Percentiles rank a stretch among this genome's conserved stretches.
phyloP scores from a whole-genome alignment of 2,888 invertebrate species.

The Cynaeus angustus region DNA sequence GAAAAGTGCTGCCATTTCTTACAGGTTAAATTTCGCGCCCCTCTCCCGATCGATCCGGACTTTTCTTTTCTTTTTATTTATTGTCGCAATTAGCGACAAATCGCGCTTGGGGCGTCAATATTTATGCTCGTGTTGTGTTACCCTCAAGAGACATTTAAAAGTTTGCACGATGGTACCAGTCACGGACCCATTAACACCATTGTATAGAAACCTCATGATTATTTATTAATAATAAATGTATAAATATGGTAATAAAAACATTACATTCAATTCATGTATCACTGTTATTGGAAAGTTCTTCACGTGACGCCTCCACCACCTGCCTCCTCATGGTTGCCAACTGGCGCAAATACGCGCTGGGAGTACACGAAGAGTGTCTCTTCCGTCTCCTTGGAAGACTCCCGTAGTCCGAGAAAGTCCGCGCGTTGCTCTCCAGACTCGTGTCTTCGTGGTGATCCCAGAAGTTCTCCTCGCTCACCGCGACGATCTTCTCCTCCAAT shows the following conservation, averaged over 20 bases:
- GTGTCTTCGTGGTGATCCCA: constrained; percentile 62
- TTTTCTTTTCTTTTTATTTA: constrained; percentile 29
- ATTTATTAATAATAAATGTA: constrained; percentile 47
- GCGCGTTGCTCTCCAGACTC: constrained; percentile 66
- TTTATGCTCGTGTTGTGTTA: constrained; percentile 31
- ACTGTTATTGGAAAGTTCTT: constrained; percentile 66
- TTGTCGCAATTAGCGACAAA: constrained; percentile 35
- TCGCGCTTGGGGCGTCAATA: constrained; percentile 26
- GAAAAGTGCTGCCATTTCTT: neutral
- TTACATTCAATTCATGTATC: constrained; percentile 37
- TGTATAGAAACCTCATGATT: constrained; percentile 37
- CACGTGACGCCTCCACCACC: constrained; percentile 73
- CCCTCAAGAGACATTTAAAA: constrained; percentile 45
- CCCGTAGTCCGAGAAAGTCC: constrained; percentile 69
- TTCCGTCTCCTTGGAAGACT: constrained; percentile 66
- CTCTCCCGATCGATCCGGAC: neutral
- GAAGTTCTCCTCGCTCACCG: constrained; percentile 48
- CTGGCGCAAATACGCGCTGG: constrained; percentile 76
- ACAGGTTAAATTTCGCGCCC: no score
- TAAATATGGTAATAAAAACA: constrained; percentile 50
- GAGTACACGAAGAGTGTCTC: constrained; percentile 66
- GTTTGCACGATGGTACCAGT: constrained; percentile 41
- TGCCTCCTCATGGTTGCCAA: constrained; percentile 75
- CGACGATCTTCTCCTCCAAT: constrained; percentile 65
- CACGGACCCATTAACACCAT: constrained; percentile 31